Conservation (phyloP, 2,888 invertebrate genomes). For the Dynastes grantii region DNA sequence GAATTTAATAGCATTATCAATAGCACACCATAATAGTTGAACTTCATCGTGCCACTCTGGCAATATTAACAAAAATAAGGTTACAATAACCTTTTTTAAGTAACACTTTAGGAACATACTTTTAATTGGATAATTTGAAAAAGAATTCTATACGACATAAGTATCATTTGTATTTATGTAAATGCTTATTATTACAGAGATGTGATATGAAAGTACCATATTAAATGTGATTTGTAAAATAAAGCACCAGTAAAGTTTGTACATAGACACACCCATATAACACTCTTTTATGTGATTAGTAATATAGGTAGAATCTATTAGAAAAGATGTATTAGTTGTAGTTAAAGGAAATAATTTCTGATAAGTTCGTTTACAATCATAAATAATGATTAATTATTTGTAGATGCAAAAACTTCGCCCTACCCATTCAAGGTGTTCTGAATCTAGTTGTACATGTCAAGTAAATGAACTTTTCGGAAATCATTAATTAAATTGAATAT, state of each 20-base stretch:
- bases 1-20: too few relatives aligned
- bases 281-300: not conserved
- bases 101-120: too few relatives aligned
- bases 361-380: not conserved
- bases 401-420: not conserved
- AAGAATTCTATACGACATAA: too few relatives aligned
- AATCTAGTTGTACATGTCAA: not conserved
- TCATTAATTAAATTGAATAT: too few relatives aligned
- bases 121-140: too few relatives aligned
- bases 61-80: too few relatives aligned
- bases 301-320: not conserved
- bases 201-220: constrained; percentile 32
- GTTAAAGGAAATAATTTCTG: not conserved
- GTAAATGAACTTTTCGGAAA: not conserved
- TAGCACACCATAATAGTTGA: too few relatives aligned
- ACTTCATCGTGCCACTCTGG: too few relatives aligned
- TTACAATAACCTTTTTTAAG: too few relatives aligned
- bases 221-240: constrained; percentile 24
- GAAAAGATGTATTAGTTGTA: not conserved
- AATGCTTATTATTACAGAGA: constrained; percentile 1
- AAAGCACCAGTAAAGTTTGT: constrained; percentile 20
- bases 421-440: not conserved
- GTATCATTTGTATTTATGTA: not conserved
- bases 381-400: too few relatives aligned
- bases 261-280: not conserved